Evolutionary conservation across 2,888 invertebrate genomes (phyloP).

Genomic region (Coenonympha glycerion): DNA sequence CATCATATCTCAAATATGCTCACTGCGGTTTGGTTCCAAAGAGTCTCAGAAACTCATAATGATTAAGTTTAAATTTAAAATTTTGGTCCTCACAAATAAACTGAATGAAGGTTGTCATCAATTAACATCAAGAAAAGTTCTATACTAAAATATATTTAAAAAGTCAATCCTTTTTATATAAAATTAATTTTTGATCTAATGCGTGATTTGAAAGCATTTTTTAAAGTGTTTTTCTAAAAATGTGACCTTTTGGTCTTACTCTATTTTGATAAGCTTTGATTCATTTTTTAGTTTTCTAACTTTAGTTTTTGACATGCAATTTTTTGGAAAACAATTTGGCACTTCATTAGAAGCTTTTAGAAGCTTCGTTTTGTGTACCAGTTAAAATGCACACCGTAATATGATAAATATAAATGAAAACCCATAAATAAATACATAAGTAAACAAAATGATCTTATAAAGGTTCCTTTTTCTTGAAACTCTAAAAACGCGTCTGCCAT

Average conservation of each 20-base stretch:
- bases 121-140: neutral
- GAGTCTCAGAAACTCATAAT: no score
- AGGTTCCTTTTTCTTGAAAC: no score
- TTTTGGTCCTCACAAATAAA: neutral
- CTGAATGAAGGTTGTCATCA: neutral
- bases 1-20: no score
- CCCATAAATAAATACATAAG: neutral
- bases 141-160: neutral
- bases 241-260: neutral
- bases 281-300: neutral
- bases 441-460: no score
- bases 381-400: constrained; percentile 1
- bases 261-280: neutral
- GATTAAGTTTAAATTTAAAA: no score
- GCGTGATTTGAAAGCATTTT: constrained; percentile 12
- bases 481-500: neutral
- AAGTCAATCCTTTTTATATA: constrained; percentile 14
- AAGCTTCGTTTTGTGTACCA: constrained; percentile 4
- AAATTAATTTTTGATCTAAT: neutral
- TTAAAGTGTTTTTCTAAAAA: neutral
- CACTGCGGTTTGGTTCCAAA: no score
- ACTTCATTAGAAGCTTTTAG: no score
- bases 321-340: neutral
- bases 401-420: constrained; percentile 9
- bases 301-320: constrained; percentile 9